Evolutionary conservation across 2,888 invertebrate genomes (phyloP), one percentile per base, ranked within the genome.

Genomic region (Chironomus riparius): DNA sequence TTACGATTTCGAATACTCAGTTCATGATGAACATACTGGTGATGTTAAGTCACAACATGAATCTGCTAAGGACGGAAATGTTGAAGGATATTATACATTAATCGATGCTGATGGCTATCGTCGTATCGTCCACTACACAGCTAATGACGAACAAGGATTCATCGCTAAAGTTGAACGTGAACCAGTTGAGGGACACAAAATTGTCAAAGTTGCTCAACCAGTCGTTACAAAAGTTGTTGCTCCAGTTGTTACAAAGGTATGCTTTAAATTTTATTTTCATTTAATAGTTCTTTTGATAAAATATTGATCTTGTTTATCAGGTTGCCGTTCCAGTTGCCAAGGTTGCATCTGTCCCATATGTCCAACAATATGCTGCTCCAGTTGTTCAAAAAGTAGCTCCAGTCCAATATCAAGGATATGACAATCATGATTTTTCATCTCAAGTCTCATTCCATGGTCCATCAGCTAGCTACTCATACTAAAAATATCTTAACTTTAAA

Each of bases 41-140:
- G 50, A 21, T 50, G 15, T 68, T 28, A 73, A 70, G 21, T 21
- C 4, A 10, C 24, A 56, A 22, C 71, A 71, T 4, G 71, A 71
- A 50, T 13, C 48, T 2, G 28, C 28, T 13, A 22, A 47, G 21
- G 50, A 38, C 5, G 71, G 38, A 13, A 22, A 13, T 22, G 22
- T 71, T 22, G n/a, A 47, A 24, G 71, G 71, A 71, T 38, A 72
- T 13, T 72, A 72, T 15, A 15, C 72, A 18, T 18, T 72, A 6
- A 62, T 72, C 15, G 72, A 72, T 61, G 72, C 72, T 62, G 72
- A 72, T 61, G 72, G 72, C 4, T 70, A 70, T 13, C 65, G 76
- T 24, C 68, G 76, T 24, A 15, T 68, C 48, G 74, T 74, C 24
- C 15, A n/a, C 4, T 56, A 56, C 56, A 56, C 56, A 15, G 56